These are phyloP conservation scores for Fragum sueziense DNA, from an alignment of 2,888 invertebrate genomes.

Conservation along the genomic window DNA sequence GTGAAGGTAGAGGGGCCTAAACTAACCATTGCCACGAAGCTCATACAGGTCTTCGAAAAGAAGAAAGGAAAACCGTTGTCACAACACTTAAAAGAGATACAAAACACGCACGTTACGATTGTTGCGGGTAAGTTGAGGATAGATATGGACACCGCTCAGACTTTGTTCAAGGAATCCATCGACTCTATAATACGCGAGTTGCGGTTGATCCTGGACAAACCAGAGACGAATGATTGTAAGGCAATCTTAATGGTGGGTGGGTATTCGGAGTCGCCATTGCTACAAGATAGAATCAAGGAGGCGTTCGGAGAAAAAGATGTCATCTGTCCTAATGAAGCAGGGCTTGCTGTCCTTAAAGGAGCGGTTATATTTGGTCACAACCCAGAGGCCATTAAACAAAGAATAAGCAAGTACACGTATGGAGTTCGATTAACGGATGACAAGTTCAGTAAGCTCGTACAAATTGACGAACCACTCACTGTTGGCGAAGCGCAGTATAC, in stretches of 20 bases:
- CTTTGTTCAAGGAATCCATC: conserved; percentile 1
- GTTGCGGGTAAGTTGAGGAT: not conserved
- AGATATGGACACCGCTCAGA: not conserved
- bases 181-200: not conserved
- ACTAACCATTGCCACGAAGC: not conserved
- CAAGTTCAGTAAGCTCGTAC: not conserved
- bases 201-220: not conserved
- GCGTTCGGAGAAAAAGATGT: not conserved
- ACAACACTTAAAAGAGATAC: not conserved
- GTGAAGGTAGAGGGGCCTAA: not conserved
- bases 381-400: not conserved
- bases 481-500: not conserved
- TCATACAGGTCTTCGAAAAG: not conserved
- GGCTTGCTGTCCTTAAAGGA: conserved; percentile 8
- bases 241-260: conserved; percentile 12
- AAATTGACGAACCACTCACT: not conserved
- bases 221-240: not conserved
- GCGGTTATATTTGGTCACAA: conserved; percentile 6
- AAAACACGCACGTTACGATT: not conserved
- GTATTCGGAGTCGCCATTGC: conserved; percentile 2
- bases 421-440: not conserved
- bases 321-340: conserved; percentile 7
- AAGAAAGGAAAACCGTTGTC: not conserved
- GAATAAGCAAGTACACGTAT: conserved; percentile 5
- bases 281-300: not conserved